Percentiles rank a stretch among this genome's conserved stretches.
Conservation (phyloP, 2,797 vertebrate genomes). For the Tachyglossus aculeatus region DNA sequence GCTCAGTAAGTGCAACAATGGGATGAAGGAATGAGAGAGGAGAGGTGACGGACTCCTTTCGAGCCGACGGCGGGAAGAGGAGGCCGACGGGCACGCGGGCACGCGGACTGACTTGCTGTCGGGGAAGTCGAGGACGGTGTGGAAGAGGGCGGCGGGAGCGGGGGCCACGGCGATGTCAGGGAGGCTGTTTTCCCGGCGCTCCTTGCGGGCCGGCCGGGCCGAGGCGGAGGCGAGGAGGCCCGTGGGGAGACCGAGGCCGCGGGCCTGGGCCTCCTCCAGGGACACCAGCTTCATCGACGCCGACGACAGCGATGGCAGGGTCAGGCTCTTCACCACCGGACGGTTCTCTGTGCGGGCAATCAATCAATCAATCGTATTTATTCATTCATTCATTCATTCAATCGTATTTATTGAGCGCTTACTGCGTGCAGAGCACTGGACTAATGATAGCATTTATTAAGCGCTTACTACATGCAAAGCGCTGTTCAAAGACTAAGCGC, state of each 20-base stretch:
- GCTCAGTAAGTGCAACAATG: too few species aligned
- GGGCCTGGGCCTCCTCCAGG: constrained; percentile 94
- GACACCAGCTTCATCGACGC: constrained; percentile 97
- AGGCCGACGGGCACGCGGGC: too few species aligned
- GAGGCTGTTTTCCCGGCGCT: constrained; percentile 91
- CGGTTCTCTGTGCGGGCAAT: constrained; percentile 79
- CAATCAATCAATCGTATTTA: too few species aligned
- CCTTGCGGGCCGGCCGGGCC: constrained; percentile 85
- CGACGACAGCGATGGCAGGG: constrained; percentile 83
- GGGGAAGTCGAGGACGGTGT: constrained; percentile 92
- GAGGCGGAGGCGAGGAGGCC: constrained; percentile 88
- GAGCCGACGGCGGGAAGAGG: too few species aligned
- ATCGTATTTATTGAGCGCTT: too few species aligned
- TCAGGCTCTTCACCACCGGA: constrained; percentile 85
- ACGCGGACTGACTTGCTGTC: constrained; percentile 86
- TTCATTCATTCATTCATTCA: too few species aligned
- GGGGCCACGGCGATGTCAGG: constrained; percentile 89
- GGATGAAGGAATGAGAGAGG: too few species aligned
- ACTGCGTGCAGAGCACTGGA: too few species aligned
- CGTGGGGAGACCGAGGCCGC: constrained; percentile 85
- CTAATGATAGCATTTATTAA: too few species aligned
- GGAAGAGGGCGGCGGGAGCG: constrained; percentile 84
- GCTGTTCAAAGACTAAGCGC: too few species aligned
- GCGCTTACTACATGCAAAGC: too few species aligned
- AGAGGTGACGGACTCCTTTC: too few species aligned